Base-by-base conservation (phyloP, 1,140 invertebrate species). In the Venustaconcha ellipsiformis region DNA sequence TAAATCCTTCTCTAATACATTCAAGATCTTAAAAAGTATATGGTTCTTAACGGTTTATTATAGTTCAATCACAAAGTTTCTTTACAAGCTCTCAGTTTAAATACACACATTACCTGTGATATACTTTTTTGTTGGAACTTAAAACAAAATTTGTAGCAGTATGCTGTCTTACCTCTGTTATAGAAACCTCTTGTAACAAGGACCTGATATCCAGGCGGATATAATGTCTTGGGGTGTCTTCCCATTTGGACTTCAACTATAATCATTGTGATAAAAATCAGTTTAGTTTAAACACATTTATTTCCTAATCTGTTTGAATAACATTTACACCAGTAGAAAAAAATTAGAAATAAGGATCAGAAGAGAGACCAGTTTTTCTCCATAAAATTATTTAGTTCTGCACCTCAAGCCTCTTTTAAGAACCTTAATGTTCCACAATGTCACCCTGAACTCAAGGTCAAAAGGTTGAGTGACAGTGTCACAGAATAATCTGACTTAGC, bases 151-250 rank as follows among this genome's bases (percentile, higher is more conserved):
- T 20, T 23, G 14, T 26, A 30, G 11, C 18, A 14, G 56, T 20
- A 69, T 64, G 48, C 37, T 56, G 48, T 17, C 81, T 84, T 88
- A 94, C 94, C 87, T 94, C 93, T 82, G 92, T 91, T 74, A 94
- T 93, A 26, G 92, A 91, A 71, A 94, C 94, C 82, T 94, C 95
- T 89, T 98, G 95, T 15, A 97, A 91, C 66, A 98, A 89, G 11
- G 94, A 93, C 20, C 94, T 93, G 14, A 96, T 92, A 88, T 98
- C 96, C 72, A 98, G 86, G 75, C 82, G 67, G 23, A 92, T 89
- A 83, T 93, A 92, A 86, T 92, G 90, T 56, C 90, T 86, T 1
- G 96, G 96, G 0, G 95, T 95, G 14, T 91, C 90, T 85, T 96
- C 94, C 93, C 96, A 98, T 60, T 92, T 92, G 74, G 93, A 90